Evolutionary conservation across 2,797 vertebrate genomes (phyloP), one percentile per base, ranked within the genome.

Genomic region (Tarsius wallacei): DNA sequence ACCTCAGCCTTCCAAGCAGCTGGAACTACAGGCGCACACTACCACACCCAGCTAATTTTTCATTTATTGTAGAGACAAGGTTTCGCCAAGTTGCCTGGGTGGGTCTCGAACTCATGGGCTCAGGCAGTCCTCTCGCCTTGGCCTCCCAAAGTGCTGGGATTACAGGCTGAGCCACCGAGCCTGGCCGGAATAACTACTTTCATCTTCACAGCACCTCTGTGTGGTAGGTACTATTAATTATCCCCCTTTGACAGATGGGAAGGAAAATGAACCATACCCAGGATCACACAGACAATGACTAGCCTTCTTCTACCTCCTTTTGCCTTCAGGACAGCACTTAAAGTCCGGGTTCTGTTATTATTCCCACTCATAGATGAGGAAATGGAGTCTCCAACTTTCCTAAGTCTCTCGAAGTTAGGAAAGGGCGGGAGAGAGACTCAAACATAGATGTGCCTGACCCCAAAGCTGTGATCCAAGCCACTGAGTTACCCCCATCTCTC

Each of bases 191-290:
- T 42, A 42, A 42, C 42, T 42, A 83, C 51, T 64, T 78, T 61
- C 51, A 63, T 17, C 33, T 51, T 74, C 26, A 71, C 61, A 33
- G 13, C 14, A 31, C 42, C 73, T 57, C 33, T 51, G 1, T 16
- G 47, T 21, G 19, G 57, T 22, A n/a, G 51, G 28, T 47, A 16
- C 59, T 31, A 9, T 76, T 17, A 71, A 76, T 78, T 22, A 55
- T 24, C 31, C 15, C 63, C 36, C 80, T 90, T 36, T n/a, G 61
- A 82, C 15, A 68, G 42, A n/a, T n/a, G 17, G 61, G 64, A 42
- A 42, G 42, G 76, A 90, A 87, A 97, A 64, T 68, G 87, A 96
- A 74, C 10, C 53, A 87, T 31, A 19, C 19, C 47, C 12, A 19
- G 55, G 57, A 16, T 76, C 33, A 2, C 42, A 57, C 31, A 22